These are phyloP conservation scores for Acromyrmex charruanus DNA, from an alignment of 1,140 invertebrate genomes.

Conservation along the genomic window DNA sequence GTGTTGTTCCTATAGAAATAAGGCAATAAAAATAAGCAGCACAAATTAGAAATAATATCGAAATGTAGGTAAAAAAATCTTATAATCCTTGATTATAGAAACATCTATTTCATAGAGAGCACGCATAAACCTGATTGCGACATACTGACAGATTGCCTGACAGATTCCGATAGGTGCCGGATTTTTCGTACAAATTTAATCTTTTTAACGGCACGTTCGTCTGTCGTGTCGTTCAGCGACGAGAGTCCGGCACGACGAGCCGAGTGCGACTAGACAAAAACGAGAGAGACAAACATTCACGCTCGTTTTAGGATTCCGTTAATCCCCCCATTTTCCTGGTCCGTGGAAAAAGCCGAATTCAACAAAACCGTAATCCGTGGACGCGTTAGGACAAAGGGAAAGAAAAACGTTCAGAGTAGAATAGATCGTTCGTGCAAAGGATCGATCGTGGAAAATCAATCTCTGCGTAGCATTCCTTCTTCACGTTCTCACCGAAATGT, in stretches of 20 bases:
- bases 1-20: neutral
- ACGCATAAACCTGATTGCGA: constrained; percentile 11
- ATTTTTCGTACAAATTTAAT: constrained; percentile 51
- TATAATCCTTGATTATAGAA: constrained; percentile 1
- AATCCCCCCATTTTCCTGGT: constrained; percentile 55
- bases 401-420: constrained; percentile 38
- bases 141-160: constrained; percentile 51
- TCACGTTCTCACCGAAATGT: constrained; percentile 34
- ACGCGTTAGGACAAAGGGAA: constrained; percentile 52
- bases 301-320: constrained; percentile 63
- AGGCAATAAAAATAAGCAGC: neutral
- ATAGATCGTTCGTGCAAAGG: constrained; percentile 55
- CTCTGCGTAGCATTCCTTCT: constrained; percentile 40
- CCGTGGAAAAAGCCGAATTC: constrained; percentile 57
- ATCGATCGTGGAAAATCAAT: constrained; percentile 66
- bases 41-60: neutral
- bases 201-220: constrained; percentile 37
- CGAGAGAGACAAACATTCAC: constrained; percentile 55
- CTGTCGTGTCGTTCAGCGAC: neutral
- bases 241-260: neutral
- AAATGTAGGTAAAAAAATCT: neutral
- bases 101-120: neutral
- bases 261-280: constrained; percentile 44
- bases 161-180: constrained; percentile 31
- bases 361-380: constrained; percentile 53